phyloP scores from a whole-genome alignment of 1,140 invertebrate species.

The Saxidomus purpurata region DNA sequence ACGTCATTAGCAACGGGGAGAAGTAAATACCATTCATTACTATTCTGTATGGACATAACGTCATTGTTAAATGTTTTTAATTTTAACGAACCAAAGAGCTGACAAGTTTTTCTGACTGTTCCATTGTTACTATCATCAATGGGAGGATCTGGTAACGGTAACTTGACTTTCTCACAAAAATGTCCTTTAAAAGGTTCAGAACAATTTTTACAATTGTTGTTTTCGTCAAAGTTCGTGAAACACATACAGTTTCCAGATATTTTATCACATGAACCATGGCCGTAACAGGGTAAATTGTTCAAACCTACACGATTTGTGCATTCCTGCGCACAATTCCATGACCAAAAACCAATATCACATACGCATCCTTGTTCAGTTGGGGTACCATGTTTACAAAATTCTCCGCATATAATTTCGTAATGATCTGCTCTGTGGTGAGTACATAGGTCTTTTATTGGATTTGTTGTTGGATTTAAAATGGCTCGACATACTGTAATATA shows the following conservation, averaged over 20 bases:
- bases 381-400: constrained; percentile 60
- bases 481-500: constrained; percentile 50
- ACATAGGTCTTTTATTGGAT: constrained; percentile 56
- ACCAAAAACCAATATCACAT: constrained; percentile 69
- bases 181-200: constrained; percentile 53
- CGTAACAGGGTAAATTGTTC: constrained; percentile 51
- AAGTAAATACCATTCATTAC: constrained; percentile 21
- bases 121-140: not conserved
- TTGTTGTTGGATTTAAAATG: constrained; percentile 32
- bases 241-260: constrained; percentile 67
- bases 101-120: constrained; percentile 1
- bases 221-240: constrained; percentile 45
- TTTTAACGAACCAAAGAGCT: constrained; percentile 12
- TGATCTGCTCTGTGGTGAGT: constrained; percentile 36
- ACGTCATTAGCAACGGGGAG: not conserved
- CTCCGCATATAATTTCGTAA: constrained; percentile 56
- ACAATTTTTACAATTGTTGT: constrained; percentile 66
- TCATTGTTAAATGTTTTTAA: constrained; percentile 20
- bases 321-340: constrained; percentile 62
- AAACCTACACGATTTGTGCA: constrained; percentile 61
- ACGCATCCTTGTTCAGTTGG: constrained; percentile 44
- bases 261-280: constrained; percentile 66
- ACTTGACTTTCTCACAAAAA: constrained; percentile 47
- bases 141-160: constrained; percentile 12
- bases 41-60: not conserved